Evolutionary conservation across 2,797 vertebrate species (phyloP).

Genomic region (Enteromius fasciolatus): DNA sequence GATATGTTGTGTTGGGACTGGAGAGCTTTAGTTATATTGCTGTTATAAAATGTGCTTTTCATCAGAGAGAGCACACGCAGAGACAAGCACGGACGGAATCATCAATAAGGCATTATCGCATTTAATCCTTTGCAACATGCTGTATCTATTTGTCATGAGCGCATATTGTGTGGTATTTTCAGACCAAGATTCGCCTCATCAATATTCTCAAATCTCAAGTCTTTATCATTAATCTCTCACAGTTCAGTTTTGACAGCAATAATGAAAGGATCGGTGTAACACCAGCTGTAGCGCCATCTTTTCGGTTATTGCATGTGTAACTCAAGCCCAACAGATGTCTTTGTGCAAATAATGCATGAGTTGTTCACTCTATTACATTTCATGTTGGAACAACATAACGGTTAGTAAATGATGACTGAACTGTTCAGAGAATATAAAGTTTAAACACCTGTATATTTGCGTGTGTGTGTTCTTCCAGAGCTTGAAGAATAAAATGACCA

Average conservation of each 20-base stretch:
- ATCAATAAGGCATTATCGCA: constrained; percentile 29
- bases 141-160: not conserved
- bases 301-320: not conserved
- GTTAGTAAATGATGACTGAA: not conserved
- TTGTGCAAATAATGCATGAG: not conserved
- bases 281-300: constrained; percentile 15
- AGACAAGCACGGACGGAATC: constrained; percentile 25
- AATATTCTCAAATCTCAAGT: not conserved
- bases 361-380: constrained; percentile 2
- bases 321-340: constrained; percentile 12
- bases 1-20: constrained; percentile 15
- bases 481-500: constrained; percentile 39
- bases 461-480: constrained; percentile 38
- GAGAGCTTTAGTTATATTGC: constrained; percentile 11
- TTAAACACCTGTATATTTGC: constrained; percentile 3
- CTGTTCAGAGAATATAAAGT: not conserved
- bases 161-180: not conserved
- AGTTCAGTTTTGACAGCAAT: constrained; percentile 4
- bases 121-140: constrained; percentile 15
- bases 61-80: constrained; percentile 4
- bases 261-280: not conserved
- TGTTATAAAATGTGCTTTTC: constrained; percentile 18
- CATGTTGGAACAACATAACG: not conserved
- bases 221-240: constrained; percentile 13
- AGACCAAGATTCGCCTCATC: not conserved